These are phyloP conservation scores for Zophobas morio DNA, from an alignment of 1,140 invertebrate species.

Conservation along the genomic window DNA sequence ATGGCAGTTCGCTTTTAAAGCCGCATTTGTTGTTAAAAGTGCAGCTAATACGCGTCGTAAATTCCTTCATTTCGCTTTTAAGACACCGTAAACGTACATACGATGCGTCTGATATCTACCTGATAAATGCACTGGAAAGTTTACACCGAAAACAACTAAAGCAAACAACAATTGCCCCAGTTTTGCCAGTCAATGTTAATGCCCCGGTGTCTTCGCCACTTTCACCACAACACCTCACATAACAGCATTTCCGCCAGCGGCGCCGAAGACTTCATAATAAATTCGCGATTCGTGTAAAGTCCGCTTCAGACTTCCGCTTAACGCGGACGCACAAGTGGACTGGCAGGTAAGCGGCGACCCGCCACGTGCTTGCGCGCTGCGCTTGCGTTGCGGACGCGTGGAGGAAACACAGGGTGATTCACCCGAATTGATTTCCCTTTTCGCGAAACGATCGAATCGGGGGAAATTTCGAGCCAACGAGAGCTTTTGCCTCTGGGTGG, in stretches of 20 bases:
- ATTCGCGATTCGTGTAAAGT: not conserved
- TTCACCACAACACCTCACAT: conserved; percentile 10
- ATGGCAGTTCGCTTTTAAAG: no score
- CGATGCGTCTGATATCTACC: not conserved
- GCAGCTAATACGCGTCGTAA: no score
- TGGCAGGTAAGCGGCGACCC: conserved; percentile 39
- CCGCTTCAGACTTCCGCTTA: not conserved
- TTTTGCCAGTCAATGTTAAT: conserved; percentile 17
- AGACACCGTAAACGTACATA: not conserved
- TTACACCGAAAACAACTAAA: conserved; percentile 35
- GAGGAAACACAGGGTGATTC: conserved; percentile 9
- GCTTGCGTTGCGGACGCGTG: conserved; percentile 32
- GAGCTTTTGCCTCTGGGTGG: no score
- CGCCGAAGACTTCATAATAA: conserved; percentile 3
- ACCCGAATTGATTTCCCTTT: conserved; percentile 18
- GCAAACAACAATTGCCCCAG: conserved; percentile 44
- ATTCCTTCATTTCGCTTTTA: no score
- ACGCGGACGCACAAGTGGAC: conserved; percentile 39
- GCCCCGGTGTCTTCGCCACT: conserved; percentile 27
- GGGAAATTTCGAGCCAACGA: no score
- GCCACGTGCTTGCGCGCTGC: conserved; percentile 38
- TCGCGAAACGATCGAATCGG: conserved; percentile 10
- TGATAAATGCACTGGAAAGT: conserved; percentile 46
- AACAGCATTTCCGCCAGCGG: not conserved
- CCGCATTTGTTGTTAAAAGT: no score